These are phyloP conservation scores for Prionace glauca DNA, from an alignment of 2,797 vertebrate species.

Conservation along the genomic window DNA sequence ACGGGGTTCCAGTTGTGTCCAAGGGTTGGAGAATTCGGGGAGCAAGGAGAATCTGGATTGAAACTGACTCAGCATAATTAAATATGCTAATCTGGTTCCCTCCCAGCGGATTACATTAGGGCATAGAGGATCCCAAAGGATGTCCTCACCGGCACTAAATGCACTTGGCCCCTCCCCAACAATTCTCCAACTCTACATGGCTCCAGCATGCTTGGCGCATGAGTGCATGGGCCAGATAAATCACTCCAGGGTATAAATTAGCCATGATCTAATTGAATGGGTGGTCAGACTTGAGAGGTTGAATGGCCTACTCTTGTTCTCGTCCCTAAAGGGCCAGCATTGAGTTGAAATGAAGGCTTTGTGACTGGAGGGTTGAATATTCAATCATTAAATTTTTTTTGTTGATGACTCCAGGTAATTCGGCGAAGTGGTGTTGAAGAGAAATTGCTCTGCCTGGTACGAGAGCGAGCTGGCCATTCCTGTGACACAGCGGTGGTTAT, in stretches of 20 bases:
- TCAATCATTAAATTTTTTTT: neutral
- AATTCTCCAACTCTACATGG: no score
- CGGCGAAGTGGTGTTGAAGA: constrained; percentile 78
- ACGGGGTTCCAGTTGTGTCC: no score
- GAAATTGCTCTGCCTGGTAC: constrained; percentile 88
- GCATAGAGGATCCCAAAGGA: no score
- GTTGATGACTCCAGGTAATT: constrained; percentile 70
- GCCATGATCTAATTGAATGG: neutral
- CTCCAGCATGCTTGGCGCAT: no score
- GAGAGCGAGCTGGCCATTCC: constrained; percentile 78
- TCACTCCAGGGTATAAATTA: neutral
- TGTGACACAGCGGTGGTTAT: constrained; percentile 84
- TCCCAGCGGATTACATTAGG: no score
- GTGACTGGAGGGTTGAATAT: neutral
- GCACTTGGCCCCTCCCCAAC: no score
- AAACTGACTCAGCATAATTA: no score
- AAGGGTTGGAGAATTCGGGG: no score
- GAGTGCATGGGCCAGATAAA: no score
- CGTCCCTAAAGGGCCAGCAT: neutral
- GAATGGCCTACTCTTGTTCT: neutral
- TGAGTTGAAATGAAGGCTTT: neutral
- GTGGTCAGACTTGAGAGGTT: neutral
- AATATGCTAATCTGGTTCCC: no score
- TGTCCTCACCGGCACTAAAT: no score
- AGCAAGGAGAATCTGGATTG: no score